A percentile compares a stretch with the other conserved stretches of the same genome.
These are phyloP conservation scores for Diarsia rubi DNA, from an alignment of 2,888 invertebrate species.

Conservation along the genomic window DNA sequence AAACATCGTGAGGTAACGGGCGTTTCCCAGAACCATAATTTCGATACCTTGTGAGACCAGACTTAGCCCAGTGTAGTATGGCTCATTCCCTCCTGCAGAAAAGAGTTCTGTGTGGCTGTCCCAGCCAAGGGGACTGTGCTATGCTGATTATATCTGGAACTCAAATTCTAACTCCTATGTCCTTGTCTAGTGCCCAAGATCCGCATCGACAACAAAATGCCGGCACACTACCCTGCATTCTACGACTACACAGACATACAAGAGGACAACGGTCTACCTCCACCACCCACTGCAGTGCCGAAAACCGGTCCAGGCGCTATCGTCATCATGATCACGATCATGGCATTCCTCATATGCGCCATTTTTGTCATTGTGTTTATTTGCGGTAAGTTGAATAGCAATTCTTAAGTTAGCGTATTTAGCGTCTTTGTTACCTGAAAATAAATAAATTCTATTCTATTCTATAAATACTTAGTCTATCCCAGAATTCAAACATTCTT, in stretches of 20 bases:
- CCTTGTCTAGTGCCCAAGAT: constrained; percentile 78
- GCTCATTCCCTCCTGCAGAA: no score
- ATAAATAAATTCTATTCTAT: no score
- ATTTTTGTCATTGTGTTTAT: constrained; percentile 69
- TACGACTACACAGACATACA: constrained; percentile 83
- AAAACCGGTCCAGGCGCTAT: constrained; percentile 71
- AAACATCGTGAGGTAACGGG: not conserved
- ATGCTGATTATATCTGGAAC: not conserved
- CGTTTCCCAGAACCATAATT: not conserved
- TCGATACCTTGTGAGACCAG: not conserved
- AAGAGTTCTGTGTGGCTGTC: no score
- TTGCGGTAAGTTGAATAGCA: constrained; percentile 70
- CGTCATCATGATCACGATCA: constrained; percentile 71
- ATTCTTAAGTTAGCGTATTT: not conserved
- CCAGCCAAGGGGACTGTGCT: not conserved
- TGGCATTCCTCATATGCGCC: constrained; percentile 70
- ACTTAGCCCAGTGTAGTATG: not conserved
- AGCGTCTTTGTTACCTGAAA: no score
- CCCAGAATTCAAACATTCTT: not conserved
- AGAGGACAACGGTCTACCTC: constrained; percentile 61
- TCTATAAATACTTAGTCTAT: not conserved
- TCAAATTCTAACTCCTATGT: constrained; percentile 2
- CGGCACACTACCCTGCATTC: constrained; percentile 82
- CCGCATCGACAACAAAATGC: constrained; percentile 80
- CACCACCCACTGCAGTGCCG: constrained; percentile 74